Percentiles rank a stretch among this genome's conserved stretches.
These are phyloP conservation scores for Drosophila orosa DNA, from an alignment of 1,140 invertebrate genomes.

Conservation along the genomic window DNA sequence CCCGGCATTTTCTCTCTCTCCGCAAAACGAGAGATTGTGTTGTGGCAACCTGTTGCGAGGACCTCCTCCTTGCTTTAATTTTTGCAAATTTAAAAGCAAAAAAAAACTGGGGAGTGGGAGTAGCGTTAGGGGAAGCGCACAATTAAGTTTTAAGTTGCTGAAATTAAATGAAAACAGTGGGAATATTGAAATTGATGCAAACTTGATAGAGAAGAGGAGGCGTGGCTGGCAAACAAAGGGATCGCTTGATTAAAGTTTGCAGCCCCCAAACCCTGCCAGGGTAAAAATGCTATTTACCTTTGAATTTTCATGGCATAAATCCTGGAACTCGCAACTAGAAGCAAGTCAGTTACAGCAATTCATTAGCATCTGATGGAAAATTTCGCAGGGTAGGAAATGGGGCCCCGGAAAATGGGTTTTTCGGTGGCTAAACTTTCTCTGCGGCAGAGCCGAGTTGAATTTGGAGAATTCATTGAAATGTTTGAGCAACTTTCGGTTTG, in stretches of 20 bases:
- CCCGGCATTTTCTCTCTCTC: constrained; percentile 1
- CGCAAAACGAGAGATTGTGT: constrained; percentile 58
- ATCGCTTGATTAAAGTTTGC: constrained; percentile 77
- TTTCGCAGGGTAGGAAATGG: neutral
- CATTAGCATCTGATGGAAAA: constrained; percentile 60
- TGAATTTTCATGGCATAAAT: constrained; percentile 79
- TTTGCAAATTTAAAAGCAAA: constrained; percentile 78
- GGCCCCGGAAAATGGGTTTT: constrained; percentile 26
- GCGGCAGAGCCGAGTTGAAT: constrained; percentile 46
- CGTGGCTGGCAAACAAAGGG: constrained; percentile 62
- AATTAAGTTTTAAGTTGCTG: constrained; percentile 81
- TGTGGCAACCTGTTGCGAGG: constrained; percentile 73
- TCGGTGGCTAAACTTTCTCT: constrained; percentile 55
- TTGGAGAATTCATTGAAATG: constrained; percentile 78
- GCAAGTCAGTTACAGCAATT: constrained; percentile 76
- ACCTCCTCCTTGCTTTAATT: constrained; percentile 62
- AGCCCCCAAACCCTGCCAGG: neutral
- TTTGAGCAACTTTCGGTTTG: constrained; percentile 68
- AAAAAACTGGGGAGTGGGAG: constrained; percentile 1
- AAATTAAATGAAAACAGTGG: constrained; percentile 83
- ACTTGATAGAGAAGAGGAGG: constrained; percentile 60
- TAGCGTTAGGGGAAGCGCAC: constrained; percentile 69
- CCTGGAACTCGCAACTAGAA: constrained; percentile 34
- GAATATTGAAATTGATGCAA: constrained; percentile 83
- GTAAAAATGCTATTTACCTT: constrained; percentile 70